A percentile compares a stretch with the other conserved stretches of the same genome.
These are phyloP conservation scores for Protobothrops mucrosquamatus DNA, from an alignment of 2,113 vertebrate genomes.

Conservation along the genomic window DNA sequence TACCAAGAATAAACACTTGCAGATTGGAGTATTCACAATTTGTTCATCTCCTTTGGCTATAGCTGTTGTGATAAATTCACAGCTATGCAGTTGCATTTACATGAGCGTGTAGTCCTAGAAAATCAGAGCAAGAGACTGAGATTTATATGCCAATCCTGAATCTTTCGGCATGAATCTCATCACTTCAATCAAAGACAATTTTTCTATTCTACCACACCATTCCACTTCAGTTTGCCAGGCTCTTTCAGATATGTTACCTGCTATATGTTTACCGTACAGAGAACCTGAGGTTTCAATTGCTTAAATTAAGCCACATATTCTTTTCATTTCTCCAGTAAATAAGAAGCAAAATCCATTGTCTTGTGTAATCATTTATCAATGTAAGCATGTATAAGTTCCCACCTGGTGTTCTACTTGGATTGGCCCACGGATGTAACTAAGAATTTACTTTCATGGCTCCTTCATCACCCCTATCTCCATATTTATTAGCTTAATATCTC, in stretches of 20 bases:
- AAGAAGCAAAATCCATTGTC: not conserved
- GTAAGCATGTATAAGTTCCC: not conserved
- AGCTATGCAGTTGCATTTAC: not conserved
- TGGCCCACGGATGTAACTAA: not conserved
- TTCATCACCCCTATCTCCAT: not conserved
- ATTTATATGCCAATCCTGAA: not conserved
- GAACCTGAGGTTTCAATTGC: not conserved
- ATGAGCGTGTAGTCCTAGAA: not conserved
- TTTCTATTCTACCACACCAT: not conserved
- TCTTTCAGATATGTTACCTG: not conserved
- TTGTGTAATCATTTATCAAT: not conserved
- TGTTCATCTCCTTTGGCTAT: not conserved
- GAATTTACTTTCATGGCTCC: not conserved
- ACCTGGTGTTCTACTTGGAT: not conserved
- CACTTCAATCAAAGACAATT: not conserved
- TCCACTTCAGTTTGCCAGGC: not conserved
- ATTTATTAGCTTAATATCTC: not conserved
- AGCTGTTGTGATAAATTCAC: not conserved
- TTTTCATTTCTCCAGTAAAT: not conserved
- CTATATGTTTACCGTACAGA: not conserved
- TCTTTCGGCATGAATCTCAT: not conserved
- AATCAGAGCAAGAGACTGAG: not conserved
- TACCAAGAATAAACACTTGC: not conserved
- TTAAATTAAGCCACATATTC: not conserved
- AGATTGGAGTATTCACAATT: not conserved